A percentile compares a stretch with the other conserved stretches of the same genome.
Evolutionary conservation across 2,797 vertebrate species (phyloP).

Genomic region (Chromobotia macracanthus): DNA sequence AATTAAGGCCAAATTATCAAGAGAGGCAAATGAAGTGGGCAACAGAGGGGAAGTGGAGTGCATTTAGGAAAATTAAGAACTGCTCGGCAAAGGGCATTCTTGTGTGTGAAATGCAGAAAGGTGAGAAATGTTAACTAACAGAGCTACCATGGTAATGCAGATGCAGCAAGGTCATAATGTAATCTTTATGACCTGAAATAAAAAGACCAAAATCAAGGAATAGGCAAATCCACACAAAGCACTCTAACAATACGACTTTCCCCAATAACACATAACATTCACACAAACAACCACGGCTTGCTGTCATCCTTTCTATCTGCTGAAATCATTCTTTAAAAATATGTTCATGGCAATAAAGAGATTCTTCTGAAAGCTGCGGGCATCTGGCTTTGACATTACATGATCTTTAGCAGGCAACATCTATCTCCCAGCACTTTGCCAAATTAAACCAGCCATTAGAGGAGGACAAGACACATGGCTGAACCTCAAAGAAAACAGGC

Average conservation of each 20-base stretch:
- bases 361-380: slow-evolving; percentile 21
- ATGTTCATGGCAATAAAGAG: slow-evolving; percentile 21
- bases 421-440: slow-evolving; percentile 54
- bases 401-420: slow-evolving; percentile 40
- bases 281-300: neutral
- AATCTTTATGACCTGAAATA: neutral
- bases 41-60: neutral
- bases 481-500: slow-evolving; percentile 38
- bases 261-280: neutral
- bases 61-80: neutral
- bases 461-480: slow-evolving; percentile 44
- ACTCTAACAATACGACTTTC: neutral
- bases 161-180: neutral
- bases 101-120: neutral
- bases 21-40: neutral
- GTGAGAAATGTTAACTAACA: neutral
- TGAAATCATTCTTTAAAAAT: slow-evolving; percentile 27
- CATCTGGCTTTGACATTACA: slow-evolving; percentile 33
- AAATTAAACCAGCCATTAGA: slow-evolving; percentile 50
- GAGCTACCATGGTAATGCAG: neutral
- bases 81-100: neutral
- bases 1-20: neutral
- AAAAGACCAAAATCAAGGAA: neutral
- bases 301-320: neutral
- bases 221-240: neutral